A percentile compares a stretch with the other conserved stretches of the same genome.
Evolutionary conservation across 1,140 invertebrate species (phyloP).

Genomic region (Drosophila subpulchrella): DNA sequence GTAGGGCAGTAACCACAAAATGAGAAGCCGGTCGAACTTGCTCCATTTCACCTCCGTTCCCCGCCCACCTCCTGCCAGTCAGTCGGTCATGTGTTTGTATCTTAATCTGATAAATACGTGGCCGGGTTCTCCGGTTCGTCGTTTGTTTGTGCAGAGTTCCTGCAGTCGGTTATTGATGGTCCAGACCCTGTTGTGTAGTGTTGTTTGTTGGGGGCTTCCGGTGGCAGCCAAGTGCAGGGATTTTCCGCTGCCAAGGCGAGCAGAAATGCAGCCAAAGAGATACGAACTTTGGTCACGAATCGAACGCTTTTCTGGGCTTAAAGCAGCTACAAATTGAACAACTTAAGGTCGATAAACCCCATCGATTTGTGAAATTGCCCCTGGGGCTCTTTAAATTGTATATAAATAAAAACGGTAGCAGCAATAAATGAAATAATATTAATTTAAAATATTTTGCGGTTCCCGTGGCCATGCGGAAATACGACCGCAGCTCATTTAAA

Average conservation of each 20-base stretch:
- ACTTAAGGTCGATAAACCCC: slow-evolving; percentile 49
- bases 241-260: slow-evolving; percentile 49
- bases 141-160: slow-evolving; percentile 62
- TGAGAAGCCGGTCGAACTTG: slow-evolving; percentile 55
- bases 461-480: slow-evolving; percentile 34
- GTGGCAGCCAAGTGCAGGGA: slow-evolving; percentile 59
- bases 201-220: slow-evolving; percentile 45
- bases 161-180: slow-evolving; percentile 70
- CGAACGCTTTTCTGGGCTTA: slow-evolving; percentile 45
- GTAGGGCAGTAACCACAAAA: slow-evolving; percentile 42
- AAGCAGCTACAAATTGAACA: slow-evolving; percentile 67
- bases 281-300: slow-evolving; percentile 49
- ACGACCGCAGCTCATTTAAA: slow-evolving; percentile 40
- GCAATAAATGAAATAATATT: slow-evolving; percentile 40
- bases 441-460: slow-evolving; percentile 54
- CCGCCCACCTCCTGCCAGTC: background rate
- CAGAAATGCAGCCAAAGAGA: slow-evolving; percentile 37
- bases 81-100: slow-evolving; percentile 73
- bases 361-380: slow-evolving; percentile 55
- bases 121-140: slow-evolving; percentile 23
- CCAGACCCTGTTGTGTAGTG: slow-evolving; percentile 24
- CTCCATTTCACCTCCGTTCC: background rate
- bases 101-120: slow-evolving; percentile 81
- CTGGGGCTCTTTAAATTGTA: slow-evolving; percentile 18
- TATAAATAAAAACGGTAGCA: slow-evolving; percentile 18